These are phyloP conservation scores for Mugil cephalus DNA, from an alignment of 2,113 vertebrate species.

Conservation along the genomic window DNA sequence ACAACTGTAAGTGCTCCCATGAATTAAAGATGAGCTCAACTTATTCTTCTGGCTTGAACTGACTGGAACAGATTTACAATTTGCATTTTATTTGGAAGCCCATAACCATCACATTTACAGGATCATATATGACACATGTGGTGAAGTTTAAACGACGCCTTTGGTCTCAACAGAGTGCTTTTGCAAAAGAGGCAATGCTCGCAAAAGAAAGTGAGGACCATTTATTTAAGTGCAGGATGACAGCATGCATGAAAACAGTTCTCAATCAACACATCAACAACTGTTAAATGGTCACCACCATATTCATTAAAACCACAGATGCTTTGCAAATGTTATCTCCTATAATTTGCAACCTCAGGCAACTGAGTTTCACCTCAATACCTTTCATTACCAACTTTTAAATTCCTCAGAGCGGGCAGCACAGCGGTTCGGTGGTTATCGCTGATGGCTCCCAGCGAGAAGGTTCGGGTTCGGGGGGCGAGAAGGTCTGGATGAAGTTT, in stretches of 20 bases:
- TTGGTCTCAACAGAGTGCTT: background rate
- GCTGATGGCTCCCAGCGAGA: no score
- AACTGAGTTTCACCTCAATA: background rate
- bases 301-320: background rate
- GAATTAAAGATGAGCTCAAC: slow-evolving; percentile 81
- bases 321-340: background rate
- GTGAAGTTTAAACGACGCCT: slow-evolving; percentile 15
- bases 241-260: background rate
- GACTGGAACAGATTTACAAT: slow-evolving; percentile 75
- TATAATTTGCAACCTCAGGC: background rate
- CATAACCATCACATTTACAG: slow-evolving; percentile 36
- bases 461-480: no score
- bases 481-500: no score
- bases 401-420: background rate
- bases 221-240: background rate
- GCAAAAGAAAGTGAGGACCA: background rate
- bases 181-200: background rate
- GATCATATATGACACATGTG: slow-evolving; percentile 43
- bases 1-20: slow-evolving; percentile 62
- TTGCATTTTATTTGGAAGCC: slow-evolving; percentile 75
- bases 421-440: no score
- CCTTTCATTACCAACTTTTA: slow-evolving; percentile 2
- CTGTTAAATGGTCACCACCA: background rate
- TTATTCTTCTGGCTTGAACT: slow-evolving; percentile 65
- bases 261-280: background rate